phyloP scores from a whole-genome alignment of 2,888 invertebrate genomes.

The Latrodectus hesperus region DNA sequence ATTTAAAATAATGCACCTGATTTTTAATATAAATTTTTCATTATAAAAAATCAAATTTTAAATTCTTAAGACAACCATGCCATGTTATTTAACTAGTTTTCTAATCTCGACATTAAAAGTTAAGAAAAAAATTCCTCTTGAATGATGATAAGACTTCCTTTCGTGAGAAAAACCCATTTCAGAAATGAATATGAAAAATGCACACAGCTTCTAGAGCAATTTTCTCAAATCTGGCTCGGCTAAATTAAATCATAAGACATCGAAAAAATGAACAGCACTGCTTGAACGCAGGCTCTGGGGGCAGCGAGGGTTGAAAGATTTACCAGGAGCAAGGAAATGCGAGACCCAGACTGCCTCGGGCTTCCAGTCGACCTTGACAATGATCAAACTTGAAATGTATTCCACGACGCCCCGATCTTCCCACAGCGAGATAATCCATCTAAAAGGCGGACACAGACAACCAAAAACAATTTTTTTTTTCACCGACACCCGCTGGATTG shows the following conservation, averaged over 20 bases:
- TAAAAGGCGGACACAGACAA: slow-evolving; percentile 11
- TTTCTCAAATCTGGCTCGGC: not conserved
- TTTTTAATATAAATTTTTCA: no score
- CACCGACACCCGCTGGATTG: slow-evolving; percentile 24
- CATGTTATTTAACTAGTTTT: no score
- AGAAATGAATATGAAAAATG: no score
- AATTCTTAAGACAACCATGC: no score
- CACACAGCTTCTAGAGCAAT: not conserved
- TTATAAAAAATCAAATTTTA: no score
- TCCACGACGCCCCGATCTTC: slow-evolving; percentile 7
- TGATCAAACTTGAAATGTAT: slow-evolving; percentile 23
- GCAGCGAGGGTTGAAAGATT: not conserved
- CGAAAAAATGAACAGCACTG: not conserved
- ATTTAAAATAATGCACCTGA: no score
- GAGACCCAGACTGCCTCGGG: slow-evolving; percentile 6
- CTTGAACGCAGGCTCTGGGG: slow-evolving; percentile 4
- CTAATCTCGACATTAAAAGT: no score
- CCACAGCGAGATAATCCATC: slow-evolving; percentile 21
- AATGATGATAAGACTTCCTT: no score
- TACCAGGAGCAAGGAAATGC: not conserved
- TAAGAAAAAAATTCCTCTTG: no score
- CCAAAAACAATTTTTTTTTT: slow-evolving; percentile 25
- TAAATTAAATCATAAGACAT: not conserved
- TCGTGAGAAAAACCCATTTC: no score
- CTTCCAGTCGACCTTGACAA: slow-evolving; percentile 52